phyloP scores from a whole-genome alignment of 1,140 invertebrate species.

The Planococcus citri region DNA sequence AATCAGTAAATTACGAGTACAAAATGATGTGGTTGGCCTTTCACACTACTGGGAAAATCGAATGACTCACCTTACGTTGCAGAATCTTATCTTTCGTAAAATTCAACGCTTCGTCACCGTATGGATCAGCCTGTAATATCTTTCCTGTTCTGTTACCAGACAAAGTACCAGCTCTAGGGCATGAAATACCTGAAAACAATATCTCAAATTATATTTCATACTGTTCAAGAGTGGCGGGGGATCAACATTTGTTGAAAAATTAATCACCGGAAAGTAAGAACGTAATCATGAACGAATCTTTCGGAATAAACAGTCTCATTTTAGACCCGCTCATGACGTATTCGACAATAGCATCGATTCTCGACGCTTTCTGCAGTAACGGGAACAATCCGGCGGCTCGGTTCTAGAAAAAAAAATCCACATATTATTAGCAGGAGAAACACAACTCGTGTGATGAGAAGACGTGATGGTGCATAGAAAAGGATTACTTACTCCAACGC shows the following conservation, averaged over 20 bases:
- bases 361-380: conserved; percentile 31
- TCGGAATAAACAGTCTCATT: conserved; percentile 81
- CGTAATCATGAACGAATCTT: conserved; percentile 88
- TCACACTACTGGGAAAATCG: too few relatives aligned
- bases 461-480: too few relatives aligned
- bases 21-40: too few relatives aligned
- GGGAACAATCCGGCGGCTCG: conserved; percentile 25
- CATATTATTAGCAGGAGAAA: neutral
- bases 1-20: too few relatives aligned
- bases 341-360: conserved; percentile 46
- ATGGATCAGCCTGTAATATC: conserved; percentile 70
- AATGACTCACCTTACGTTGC: conserved; percentile 81
- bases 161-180: conserved; percentile 57
- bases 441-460: neutral
- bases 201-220: neutral
- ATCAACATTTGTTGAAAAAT: conserved; percentile 8
- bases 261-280: conserved; percentile 68
- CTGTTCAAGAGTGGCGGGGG: too few relatives aligned
- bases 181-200: conserved; percentile 55
- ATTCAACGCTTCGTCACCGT: conserved; percentile 77
- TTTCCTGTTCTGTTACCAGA: conserved; percentile 45
- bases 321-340: conserved; percentile 37
- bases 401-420: conserved; percentile 20
- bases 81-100: conserved; percentile 82
- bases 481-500: conserved; percentile 21